Conservation (phyloP, 2,797 vertebrate species). For the Carapus acus region DNA sequence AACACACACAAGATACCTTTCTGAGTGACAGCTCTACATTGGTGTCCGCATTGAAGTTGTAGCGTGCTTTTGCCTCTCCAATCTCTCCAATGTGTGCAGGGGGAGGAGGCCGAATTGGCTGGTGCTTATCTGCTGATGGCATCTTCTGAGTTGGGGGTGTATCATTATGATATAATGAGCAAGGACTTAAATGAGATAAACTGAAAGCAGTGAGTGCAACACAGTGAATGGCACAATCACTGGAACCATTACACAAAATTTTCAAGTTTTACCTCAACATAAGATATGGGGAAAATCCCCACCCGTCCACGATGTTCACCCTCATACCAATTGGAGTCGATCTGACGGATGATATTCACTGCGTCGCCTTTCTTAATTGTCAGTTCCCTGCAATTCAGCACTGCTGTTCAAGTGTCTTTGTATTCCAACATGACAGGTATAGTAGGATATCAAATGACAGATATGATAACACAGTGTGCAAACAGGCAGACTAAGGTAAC, state of each 20-base stretch:
- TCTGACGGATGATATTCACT: constrained; percentile 95
- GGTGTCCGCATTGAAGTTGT: constrained; percentile 97
- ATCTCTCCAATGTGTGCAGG: constrained; percentile 90
- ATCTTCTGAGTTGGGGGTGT: constrained; percentile 75
- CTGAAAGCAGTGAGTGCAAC: neutral
- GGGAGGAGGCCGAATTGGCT: constrained; percentile 90
- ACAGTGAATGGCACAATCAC: neutral
- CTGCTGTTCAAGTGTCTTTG: constrained; percentile 13
- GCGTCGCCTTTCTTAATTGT: constrained; percentile 97
- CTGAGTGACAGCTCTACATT: constrained; percentile 93
- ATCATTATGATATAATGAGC: constrained; percentile 5
- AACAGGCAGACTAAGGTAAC: neutral
- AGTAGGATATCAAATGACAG: too few species aligned
- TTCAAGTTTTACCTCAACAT: constrained; percentile 81
- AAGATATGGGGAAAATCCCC: constrained; percentile 96
- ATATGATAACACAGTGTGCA: too few species aligned
- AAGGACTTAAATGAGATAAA: neutral
- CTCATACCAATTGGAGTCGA: constrained; percentile 98
- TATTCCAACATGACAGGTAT: neutral
- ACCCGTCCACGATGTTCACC: constrained; percentile 88
- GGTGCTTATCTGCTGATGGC: constrained; percentile 82
- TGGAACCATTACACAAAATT: neutral
- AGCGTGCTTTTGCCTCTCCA: constrained; percentile 92
- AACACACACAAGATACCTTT: constrained; percentile 78
- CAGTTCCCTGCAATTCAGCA: constrained; percentile 84